These are phyloP conservation scores for Coelinius sp. DNA, from an alignment of 2,888 invertebrate species.

Conservation along the genomic window DNA sequence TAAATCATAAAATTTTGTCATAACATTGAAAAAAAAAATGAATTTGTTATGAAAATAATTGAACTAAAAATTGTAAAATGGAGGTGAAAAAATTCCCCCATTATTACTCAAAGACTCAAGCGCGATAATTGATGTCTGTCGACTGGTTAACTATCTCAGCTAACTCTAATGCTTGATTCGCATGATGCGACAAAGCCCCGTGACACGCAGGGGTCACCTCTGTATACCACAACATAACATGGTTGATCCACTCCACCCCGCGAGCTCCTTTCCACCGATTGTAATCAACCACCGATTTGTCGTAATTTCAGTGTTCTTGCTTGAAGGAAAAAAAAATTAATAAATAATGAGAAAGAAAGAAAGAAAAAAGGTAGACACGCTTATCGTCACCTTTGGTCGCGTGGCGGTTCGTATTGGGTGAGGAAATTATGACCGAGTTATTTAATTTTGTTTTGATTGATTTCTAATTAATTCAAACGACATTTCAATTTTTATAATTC, in stretches of 20 bases:
- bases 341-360: conserved; percentile 13
- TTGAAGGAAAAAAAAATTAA: conserved; percentile 6
- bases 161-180: conserved; percentile 19
- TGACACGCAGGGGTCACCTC: conserved; percentile 9
- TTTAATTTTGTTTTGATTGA: not conserved
- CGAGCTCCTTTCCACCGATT: conserved; percentile 3
- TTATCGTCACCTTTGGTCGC: conserved; percentile 8
- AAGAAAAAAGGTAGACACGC: not conserved
- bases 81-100: not conserved
- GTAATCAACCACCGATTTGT: conserved; percentile 18
- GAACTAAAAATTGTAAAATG: not conserved
- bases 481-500: not conserved
- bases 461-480: not conserved
- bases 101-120: not conserved
- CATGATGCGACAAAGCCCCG: not conserved
- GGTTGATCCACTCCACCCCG: not conserved
- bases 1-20: too few relatives aligned
- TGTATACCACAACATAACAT: not conserved
- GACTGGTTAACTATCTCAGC: not conserved
- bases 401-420: not conserved
- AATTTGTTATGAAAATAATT: too few relatives aligned
- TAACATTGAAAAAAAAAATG: too few relatives aligned
- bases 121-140: conserved; percentile 3
- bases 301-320: conserved; percentile 13
- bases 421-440: not conserved